Base-by-base conservation (phyloP, 2,888 invertebrate species). In the Eudemis profundana region DNA sequence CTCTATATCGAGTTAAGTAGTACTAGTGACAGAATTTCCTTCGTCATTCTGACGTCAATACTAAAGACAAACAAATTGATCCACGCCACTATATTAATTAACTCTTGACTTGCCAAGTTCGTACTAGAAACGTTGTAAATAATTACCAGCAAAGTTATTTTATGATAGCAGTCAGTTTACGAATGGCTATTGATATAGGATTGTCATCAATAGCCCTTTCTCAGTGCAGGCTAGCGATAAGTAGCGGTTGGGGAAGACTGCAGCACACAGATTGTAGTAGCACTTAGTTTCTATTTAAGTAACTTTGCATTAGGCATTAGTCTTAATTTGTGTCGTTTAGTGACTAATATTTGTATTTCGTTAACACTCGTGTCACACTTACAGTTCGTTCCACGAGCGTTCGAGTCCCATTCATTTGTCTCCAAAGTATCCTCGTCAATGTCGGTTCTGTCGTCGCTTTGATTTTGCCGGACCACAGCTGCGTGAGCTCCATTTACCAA, bases 201-300 rank as follows among this genome's bases (percentile, higher is more conserved):
- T 57, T 33, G 46, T 36, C 61, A 36, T 38, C 56, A 50, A 64
- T 64, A 29, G 54, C 36, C 29, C 61, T 47, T 63, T 21, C 21
- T 63, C 59, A 64, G 57, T 49, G 42, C 29, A 44, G 42, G 53
- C 49, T 29, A 49, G 47, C 21, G 61, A 74, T 78, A 78, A 81
- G 17, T 49, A 50, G 36, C 29, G 14, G 14, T 21, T 21, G 15
- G 17, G 15, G 29, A 10, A 14, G 46, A 57, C 59, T 36, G 23
- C 47, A 21, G 17, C 82, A 84, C 79, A 79, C 76, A 82, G 75
- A 90, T 91, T 91, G 90, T 86, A 75, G 80, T 89, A 90, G 84
- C 88, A 89, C 83, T 91, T 90, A 90, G 90, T 90, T 84, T 84
- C 79, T 85, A 88, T 85, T 89, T 87, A 89, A 85, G 85, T 80